Percentiles rank a stretch among this genome's conserved stretches.
phyloP scores from a whole-genome alignment of 2,797 vertebrate species.

The Rhyacichthys aspro region DNA sequence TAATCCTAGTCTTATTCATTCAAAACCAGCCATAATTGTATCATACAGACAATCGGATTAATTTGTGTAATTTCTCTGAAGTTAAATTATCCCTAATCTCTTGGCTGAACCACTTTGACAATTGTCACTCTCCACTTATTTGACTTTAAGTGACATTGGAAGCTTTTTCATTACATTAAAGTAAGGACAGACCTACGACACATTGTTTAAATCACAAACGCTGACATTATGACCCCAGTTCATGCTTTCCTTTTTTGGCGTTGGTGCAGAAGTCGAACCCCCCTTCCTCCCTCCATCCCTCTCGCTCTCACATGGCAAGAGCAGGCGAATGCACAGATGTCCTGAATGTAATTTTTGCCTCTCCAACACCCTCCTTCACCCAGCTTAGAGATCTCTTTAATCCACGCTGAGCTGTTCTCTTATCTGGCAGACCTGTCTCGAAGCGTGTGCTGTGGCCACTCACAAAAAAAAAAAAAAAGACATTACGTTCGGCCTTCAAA shows the following conservation, averaged over 20 bases:
- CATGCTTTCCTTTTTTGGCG: conserved; percentile 62
- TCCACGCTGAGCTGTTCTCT: conserved; percentile 74
- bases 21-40: background rate
- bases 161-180: background rate
- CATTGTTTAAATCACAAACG: conserved; percentile 26
- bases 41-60: background rate
- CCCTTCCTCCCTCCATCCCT: background rate
- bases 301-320: conserved; percentile 65
- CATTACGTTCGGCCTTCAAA: conserved; percentile 27
- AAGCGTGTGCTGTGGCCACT: conserved; percentile 29
- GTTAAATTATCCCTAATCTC: too few relatives aligned
- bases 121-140: too few relatives aligned
- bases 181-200: conserved; percentile 8
- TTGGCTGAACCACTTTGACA: too few relatives aligned
- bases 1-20: conserved; percentile 14
- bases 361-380: conserved; percentile 60
- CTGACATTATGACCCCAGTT: conserved; percentile 47
- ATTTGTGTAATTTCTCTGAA: background rate
- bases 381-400: conserved; percentile 70
- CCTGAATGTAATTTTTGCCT: conserved; percentile 52
- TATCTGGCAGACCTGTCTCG: conserved; percentile 53
- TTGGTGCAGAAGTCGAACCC: conserved; percentile 21
- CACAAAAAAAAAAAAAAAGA: conserved; percentile 34
- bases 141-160: background rate
- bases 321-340: conserved; percentile 64